Evolutionary conservation across 1,140 invertebrate genomes (phyloP).

Genomic region (Homalodisca vitripennis): DNA sequence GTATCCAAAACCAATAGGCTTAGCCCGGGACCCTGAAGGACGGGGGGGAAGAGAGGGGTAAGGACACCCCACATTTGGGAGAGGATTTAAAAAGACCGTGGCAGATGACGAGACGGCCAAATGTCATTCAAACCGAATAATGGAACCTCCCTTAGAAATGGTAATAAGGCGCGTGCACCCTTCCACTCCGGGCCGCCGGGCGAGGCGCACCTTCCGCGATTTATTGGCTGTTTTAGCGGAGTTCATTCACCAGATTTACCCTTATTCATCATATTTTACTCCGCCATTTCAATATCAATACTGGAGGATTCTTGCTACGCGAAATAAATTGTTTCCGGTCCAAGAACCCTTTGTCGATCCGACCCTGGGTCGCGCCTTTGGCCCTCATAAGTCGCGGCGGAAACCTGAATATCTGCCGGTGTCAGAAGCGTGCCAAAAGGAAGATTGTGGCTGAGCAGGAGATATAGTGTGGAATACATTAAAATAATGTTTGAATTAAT

Average conservation of each 20-base stretch:
- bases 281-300: constrained; percentile 28
- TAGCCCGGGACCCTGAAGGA: no score
- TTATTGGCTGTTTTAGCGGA: constrained; percentile 9
- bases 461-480: no score
- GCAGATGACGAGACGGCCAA: constrained; percentile 2
- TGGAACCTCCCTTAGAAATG: constrained; percentile 16
- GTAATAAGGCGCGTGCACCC: constrained; percentile 11
- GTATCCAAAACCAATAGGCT: no score
- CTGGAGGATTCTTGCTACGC: not conserved
- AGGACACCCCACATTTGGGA: not conserved
- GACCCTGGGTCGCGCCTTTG: no score
- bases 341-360: constrained; percentile 1
- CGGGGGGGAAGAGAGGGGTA: not conserved
- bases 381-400: no score
- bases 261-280: constrained; percentile 26
- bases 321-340: constrained; percentile 26
- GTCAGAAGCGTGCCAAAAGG: no score
- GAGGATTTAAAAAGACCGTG: not conserved
- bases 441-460: no score
- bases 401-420: no score
- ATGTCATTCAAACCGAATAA: constrained; percentile 10
- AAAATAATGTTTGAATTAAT: no score
- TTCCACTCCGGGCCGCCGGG: not conserved
- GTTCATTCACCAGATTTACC: constrained; percentile 28
- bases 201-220: not conserved